These are phyloP conservation scores for Mustela nigripes DNA, from an alignment of 2,113 vertebrate species.

Conservation along the genomic window DNA sequence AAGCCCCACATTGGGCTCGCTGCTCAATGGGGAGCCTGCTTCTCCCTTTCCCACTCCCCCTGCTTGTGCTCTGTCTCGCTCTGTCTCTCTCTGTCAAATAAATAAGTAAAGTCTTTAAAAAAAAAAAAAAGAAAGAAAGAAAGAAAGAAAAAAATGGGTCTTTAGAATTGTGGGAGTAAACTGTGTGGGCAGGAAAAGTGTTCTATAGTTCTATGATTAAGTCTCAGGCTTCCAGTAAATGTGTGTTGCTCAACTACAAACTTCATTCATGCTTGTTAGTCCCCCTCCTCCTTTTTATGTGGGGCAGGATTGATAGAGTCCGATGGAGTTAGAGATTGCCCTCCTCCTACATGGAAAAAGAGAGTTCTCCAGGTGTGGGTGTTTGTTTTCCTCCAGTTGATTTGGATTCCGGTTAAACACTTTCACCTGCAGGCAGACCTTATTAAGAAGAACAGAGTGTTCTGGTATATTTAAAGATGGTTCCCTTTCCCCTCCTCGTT, in stretches of 20 bases:
- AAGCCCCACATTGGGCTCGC: too few species aligned
- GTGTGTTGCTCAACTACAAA: neutral
- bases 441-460: neutral
- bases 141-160: neutral
- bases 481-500: neutral
- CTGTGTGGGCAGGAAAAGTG: neutral
- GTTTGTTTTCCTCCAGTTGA: neutral
- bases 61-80: too few species aligned
- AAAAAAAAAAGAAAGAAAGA: too few species aligned
- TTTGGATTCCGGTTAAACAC: neutral
- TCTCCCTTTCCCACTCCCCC: too few species aligned
- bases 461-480: neutral
- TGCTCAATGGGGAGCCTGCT: too few species aligned
- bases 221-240: neutral
- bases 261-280: neutral
- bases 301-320: neutral
- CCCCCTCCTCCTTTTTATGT: neutral
- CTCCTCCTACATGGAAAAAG: neutral
- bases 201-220: neutral
- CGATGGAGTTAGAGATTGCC: neutral
- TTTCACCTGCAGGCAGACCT: neutral
- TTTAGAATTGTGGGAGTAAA: neutral
- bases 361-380: neutral
- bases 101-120: too few species aligned
- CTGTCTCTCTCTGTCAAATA: too few species aligned